A percentile compares a stretch with the other conserved stretches of the same genome.
phyloP scores from a whole-genome alignment of 2,113 vertebrate genomes.

The Camelus bactrianus region DNA sequence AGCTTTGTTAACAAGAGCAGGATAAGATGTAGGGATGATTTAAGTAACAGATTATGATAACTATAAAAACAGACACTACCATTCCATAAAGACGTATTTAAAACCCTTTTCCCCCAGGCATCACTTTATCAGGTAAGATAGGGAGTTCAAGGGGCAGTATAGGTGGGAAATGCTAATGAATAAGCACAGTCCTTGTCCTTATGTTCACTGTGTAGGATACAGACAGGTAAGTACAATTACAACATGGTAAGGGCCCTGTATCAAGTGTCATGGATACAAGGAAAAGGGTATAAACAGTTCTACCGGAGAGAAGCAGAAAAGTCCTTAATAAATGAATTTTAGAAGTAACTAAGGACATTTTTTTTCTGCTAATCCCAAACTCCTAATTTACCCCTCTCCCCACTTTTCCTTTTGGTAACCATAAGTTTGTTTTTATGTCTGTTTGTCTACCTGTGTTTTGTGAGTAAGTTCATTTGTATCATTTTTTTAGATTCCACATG shows the following conservation, averaged over 20 bases:
- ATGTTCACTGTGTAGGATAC: neutral
- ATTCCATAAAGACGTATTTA: neutral
- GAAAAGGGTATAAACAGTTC: neutral
- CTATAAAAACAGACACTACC: neutral
- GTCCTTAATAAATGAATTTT: conserved; percentile 23
- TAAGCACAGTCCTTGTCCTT: neutral
- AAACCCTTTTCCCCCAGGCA: neutral
- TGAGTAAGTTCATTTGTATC: too few species aligned
- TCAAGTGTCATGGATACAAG: neutral
- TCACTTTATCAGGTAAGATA: neutral
- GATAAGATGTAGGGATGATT: neutral
- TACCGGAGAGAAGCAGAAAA: neutral
- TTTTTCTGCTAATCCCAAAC: too few species aligned
- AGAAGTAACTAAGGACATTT: conserved; percentile 15
- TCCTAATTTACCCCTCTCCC: too few species aligned
- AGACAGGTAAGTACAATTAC: neutral
- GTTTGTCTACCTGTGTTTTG: too few species aligned
- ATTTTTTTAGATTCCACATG: too few species aligned
- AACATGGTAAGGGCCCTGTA: neutral
- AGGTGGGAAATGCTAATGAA: neutral
- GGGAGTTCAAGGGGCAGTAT: rapidly evolving
- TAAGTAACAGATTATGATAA: neutral
- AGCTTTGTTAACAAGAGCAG: neutral
- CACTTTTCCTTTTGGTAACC: too few species aligned
- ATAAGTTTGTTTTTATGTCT: too few species aligned